These are phyloP conservation scores for Syngnathoides biaculeatus DNA, from an alignment of 2,113 vertebrate species.

Conservation along the genomic window DNA sequence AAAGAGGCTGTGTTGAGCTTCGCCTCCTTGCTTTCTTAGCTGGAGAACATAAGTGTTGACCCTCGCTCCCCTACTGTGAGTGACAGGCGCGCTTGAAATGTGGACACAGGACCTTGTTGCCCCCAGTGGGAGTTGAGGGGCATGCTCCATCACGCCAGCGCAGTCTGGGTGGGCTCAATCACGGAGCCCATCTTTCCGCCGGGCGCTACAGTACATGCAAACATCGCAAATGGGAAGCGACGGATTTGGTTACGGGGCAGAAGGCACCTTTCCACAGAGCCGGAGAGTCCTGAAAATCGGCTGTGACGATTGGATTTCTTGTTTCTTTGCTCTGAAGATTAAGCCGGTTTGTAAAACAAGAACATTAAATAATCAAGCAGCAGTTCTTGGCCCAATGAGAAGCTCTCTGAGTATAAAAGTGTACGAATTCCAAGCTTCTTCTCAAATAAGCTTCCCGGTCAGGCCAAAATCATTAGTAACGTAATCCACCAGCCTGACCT, in stretches of 20 bases:
- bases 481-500: conserved; percentile 67
- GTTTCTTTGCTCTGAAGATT: conserved; percentile 76
- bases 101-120: conserved; percentile 70
- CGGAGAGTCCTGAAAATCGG: conserved; percentile 52
- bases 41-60: conserved; percentile 80
- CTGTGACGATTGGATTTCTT: conserved; percentile 59
- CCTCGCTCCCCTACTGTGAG: conserved; percentile 73
- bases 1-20: conserved; percentile 68
- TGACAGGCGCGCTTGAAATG: conserved; percentile 68
- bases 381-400: conserved; percentile 51
- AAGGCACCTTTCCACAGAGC: conserved; percentile 31
- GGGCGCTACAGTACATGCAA: conserved; percentile 67
- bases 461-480: conserved; percentile 74
- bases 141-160: conserved; percentile 59
- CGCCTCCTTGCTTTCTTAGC: conserved; percentile 79
- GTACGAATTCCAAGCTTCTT: conserved; percentile 67
- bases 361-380: conserved; percentile 73
- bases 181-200: conserved; percentile 61
- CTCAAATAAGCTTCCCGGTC: conserved; percentile 62
- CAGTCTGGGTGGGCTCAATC: conserved; percentile 75
- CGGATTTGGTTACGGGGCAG: conserved; percentile 58
- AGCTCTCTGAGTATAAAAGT: conserved; percentile 61
- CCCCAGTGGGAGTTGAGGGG: conserved; percentile 67
- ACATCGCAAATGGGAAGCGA: conserved; percentile 58
- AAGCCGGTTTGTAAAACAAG: conserved; percentile 68